Evolutionary conservation across 2,113 vertebrate species (phyloP).

Genomic region (Lophochroa leadbeateri): DNA sequence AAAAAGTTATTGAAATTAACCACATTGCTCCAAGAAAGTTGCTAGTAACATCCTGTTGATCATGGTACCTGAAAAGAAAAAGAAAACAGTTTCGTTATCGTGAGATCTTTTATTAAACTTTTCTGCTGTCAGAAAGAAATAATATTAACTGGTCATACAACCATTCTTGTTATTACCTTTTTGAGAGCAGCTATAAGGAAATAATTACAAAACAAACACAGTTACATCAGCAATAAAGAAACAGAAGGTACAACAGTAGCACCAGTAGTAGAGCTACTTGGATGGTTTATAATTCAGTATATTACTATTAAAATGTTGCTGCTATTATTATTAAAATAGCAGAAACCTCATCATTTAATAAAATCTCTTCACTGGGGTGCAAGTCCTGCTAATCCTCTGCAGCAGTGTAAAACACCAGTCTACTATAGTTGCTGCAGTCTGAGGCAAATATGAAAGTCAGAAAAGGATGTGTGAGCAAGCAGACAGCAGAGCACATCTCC

Average conservation of each 20-base stretch:
- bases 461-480: not conserved
- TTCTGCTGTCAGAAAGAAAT: not conserved
- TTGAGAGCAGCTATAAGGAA: not conserved
- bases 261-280: not conserved
- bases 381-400: not conserved
- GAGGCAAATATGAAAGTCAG: not conserved
- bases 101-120: not conserved
- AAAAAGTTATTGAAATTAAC: conserved; percentile 99
- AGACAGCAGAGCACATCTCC: not conserved
- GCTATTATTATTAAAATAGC: not conserved
- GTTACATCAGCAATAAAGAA: not conserved
- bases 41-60: conserved; percentile 96
- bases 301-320: not conserved
- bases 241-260: not conserved
- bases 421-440: not conserved
- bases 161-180: not conserved
- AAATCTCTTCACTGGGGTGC: not conserved
- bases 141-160: not conserved
- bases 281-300: not conserved
- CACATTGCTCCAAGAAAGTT: conserved; percentile 99
- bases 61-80: conserved; percentile 89
- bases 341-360: not conserved
- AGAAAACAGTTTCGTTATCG: not conserved
- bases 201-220: not conserved
- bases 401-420: not conserved